Evolutionary conservation across 2,113 vertebrate genomes (phyloP), one percentile per base, ranked within the genome.

Genomic region (Prochilodus magdalenae): DNA sequence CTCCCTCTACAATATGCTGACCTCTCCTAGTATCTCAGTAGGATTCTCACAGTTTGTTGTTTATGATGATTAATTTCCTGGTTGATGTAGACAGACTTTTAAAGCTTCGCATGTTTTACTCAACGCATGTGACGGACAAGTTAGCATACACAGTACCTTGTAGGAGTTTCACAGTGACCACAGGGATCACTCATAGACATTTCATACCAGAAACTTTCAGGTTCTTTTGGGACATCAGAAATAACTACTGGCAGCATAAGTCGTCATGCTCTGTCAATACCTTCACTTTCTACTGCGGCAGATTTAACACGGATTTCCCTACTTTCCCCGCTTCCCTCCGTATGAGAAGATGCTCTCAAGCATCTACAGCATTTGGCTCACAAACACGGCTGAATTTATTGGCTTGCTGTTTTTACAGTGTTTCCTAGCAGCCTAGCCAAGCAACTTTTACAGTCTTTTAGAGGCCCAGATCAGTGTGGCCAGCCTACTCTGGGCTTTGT

Each of bases 351-450:
- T 73, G 75, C 76, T 63, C 73, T 73, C 60, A 44, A 81, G 67
- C 62, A 66, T 81, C 12, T 69, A n/a, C n/a, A n/a, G 36, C 66
- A 80, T 84, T 13, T 26, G 62, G 30, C 36, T 55, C 71, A 53
- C 83, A 71, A 57, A 77, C 51, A 49, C 62, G 76, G 27, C 55
- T 86, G n/a, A 44, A 90, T 90, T 91, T 89, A 91, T 90, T 89
- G 73, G 85, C 75, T 83, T 78, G 83, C 73, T 87, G 66, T 78
- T 33, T 71, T 72, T 57, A 63, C 44, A 29, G 75, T 87, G 90
- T 91, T 90, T 89, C 90, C 88, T 82, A 91, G 91, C 87, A 90
- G 84, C 78, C 81, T n/a, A 66, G 77, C 82, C 72, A 86, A 86
- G 83, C 84, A 89, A 90, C 87, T 89, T 88, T 89, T 78, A 87